Base-by-base conservation (phyloP, 1,140 invertebrate species). In the Arctopsyche grandis region DNA sequence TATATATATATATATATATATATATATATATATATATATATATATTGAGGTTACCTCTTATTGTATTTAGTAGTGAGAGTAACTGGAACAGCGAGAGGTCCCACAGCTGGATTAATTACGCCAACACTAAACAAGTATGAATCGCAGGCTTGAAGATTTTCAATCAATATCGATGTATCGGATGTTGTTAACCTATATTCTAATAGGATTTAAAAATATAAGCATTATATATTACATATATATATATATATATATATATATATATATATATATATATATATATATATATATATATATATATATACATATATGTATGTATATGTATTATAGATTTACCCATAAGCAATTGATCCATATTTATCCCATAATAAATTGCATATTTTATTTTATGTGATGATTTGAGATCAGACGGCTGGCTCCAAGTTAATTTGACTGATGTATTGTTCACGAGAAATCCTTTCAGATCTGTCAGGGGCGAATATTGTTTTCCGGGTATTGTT, bases 121-220 rank as follows among this genome's bases (percentile, higher is more conserved):
- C 92, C 93, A n/a, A 95, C 91, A 9, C 90, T 90, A 84, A 96
- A 92, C 12, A 92, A 83, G 83, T 96, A 96, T 0, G 87, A 90
- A 82, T 93, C 92, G 83, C 95, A 96, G 1, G 93, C 90, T 69
- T 91, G 89, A 79, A 96, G 84, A 79, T 91, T 86, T 14, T 89
- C 87, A 7, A 95, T 87, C 0, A 89, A 88, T 0, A 90, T 86
- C 0, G 89, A 90, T 0, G 91, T 88, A 71, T 92, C 89, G 0
- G 85, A 87, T 0, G 93, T 94, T 16, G 87, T 82, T 26, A 90
- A 83, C 79, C 87, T 87, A 16, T 89, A 87, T 82, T 89, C 91
- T 92, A 80, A 1, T 88, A 78, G 76, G 56, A 76, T 69, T n/a
- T 0, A 74, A 9, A 79, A 9, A 12, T 77, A 76, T 21, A 58